phyloP scores from a whole-genome alignment of 2,797 vertebrate species.

The Scolopax rusticola region DNA sequence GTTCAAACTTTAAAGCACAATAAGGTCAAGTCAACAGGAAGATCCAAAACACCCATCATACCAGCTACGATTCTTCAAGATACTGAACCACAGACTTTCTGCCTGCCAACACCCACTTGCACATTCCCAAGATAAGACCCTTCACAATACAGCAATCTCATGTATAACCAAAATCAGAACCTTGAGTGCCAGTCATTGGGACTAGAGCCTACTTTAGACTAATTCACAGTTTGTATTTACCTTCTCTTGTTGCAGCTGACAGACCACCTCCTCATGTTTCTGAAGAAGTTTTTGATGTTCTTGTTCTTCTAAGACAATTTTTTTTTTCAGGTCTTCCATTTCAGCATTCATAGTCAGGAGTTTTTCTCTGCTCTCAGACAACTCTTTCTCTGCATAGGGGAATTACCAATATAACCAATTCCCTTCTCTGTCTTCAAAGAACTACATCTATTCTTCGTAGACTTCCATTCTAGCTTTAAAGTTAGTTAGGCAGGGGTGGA shows the following conservation, averaged over 20 bases:
- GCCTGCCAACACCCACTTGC: neutral
- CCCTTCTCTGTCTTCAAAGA: neutral
- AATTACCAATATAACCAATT: neutral
- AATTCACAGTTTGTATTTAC: constrained; percentile 61
- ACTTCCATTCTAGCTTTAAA: neutral
- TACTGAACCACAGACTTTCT: neutral
- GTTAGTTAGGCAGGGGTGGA: neutral
- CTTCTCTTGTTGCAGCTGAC: constrained; percentile 86
- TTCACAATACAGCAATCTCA: neutral
- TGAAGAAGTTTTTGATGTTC: constrained; percentile 79
- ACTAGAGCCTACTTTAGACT: neutral
- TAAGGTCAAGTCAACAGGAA: neutral
- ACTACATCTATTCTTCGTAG: neutral
- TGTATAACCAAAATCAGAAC: neutral
- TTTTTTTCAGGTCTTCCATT: constrained; percentile 80
- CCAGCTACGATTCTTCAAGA: neutral
- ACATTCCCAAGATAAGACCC: neutral
- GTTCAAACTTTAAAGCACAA: neutral
- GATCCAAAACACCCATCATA: neutral
- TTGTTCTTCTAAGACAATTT: constrained; percentile 71
- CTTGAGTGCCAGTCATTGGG: neutral
- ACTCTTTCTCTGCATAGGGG: constrained; percentile 69
- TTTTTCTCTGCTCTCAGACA: constrained; percentile 75
- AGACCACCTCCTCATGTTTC: constrained; percentile 69
- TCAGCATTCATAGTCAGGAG: constrained; percentile 82